phyloP scores from a whole-genome alignment of 2,797 vertebrate species.

The Bryconaethiops microstoma region DNA sequence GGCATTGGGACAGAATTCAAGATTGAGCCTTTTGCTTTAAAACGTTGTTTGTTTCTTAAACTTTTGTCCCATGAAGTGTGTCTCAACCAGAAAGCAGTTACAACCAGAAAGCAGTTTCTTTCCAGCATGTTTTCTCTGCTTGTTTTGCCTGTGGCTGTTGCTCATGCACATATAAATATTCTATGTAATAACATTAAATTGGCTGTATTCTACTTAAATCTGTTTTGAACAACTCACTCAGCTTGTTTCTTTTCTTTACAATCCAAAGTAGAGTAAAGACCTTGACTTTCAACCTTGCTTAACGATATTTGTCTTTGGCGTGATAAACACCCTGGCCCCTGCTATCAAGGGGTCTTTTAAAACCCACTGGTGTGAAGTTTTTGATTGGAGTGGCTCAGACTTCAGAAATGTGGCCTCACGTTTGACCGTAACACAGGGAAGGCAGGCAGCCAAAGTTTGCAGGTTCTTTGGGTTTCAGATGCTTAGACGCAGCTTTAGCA shows the following conservation, averaged over 20 bases:
- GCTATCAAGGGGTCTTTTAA: slow-evolving; percentile 41
- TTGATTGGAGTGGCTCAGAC: slow-evolving; percentile 7
- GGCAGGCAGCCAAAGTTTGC: slow-evolving; percentile 61
- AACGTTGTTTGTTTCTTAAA: slow-evolving; percentile 1
- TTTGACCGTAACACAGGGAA: slow-evolving; percentile 52
- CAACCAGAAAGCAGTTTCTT: too few species aligned
- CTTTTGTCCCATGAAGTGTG: not conserved
- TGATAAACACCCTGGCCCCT: slow-evolving; percentile 63
- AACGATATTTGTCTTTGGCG: slow-evolving; percentile 59
- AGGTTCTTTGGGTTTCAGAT: slow-evolving; percentile 63
- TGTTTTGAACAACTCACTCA: slow-evolving; percentile 58
- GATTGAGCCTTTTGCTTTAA: not conserved
- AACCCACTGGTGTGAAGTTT: slow-evolving; percentile 14
- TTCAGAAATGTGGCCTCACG: slow-evolving; percentile 40
- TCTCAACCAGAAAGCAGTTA: slow-evolving; percentile 9
- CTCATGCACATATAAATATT: slow-evolving; percentile 53
- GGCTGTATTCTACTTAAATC: slow-evolving; percentile 62
- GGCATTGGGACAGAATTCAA: not conserved
- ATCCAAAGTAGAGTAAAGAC: slow-evolving; percentile 52
- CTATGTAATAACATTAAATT: slow-evolving; percentile 60
- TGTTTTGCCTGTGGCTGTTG: slow-evolving; percentile 1
- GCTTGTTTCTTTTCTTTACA: slow-evolving; percentile 49
- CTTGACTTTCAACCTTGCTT: slow-evolving; percentile 48
- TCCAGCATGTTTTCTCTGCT: slow-evolving; percentile 28
- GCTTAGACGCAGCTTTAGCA: slow-evolving; percentile 51